Conservation (phyloP, 2,113 vertebrate species). For the Pomatostomus ruficeps region DNA sequence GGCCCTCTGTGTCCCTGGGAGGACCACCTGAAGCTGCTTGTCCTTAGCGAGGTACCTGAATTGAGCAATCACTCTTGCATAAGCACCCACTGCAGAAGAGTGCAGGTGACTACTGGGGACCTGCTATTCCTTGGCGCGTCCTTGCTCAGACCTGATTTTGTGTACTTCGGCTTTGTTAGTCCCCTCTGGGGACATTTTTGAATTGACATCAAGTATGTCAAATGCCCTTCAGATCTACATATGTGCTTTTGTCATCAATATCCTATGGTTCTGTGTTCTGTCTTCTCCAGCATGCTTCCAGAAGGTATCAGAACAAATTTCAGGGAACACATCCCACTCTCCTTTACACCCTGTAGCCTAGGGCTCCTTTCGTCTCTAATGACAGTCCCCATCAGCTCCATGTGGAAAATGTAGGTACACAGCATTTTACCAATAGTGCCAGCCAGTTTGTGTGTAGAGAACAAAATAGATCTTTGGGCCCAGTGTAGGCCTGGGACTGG, state of each 20-base stretch:
- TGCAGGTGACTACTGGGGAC: not conserved
- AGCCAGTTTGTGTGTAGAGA: not conserved
- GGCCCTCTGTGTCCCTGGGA: rapidly evolving
- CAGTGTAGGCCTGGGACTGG: not conserved
- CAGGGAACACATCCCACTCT: rapidly evolving
- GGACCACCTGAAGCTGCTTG: not conserved
- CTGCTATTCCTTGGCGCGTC: rapidly evolving
- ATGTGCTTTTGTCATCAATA: not conserved
- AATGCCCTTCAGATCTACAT: not conserved
- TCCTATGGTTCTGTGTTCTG: not conserved
- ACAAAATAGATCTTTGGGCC: not conserved
- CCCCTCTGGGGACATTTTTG: too few species aligned
- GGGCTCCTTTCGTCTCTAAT: not conserved
- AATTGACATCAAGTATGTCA: not conserved
- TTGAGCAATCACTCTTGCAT: not conserved
- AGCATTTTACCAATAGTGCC: not conserved
- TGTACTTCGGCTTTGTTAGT: not conserved
- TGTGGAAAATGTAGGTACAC: not conserved
- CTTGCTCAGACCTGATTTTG: not conserved
- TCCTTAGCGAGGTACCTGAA: not conserved
- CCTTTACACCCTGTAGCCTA: rapidly evolving
- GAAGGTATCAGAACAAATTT: not conserved
- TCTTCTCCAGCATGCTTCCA: not conserved
- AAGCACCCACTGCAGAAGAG: not conserved
- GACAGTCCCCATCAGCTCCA: not conserved